Evolutionary conservation across 1,140 invertebrate genomes (phyloP), one percentile per base, ranked within the genome.

Genomic region (Drosophila ercepeae): DNA sequence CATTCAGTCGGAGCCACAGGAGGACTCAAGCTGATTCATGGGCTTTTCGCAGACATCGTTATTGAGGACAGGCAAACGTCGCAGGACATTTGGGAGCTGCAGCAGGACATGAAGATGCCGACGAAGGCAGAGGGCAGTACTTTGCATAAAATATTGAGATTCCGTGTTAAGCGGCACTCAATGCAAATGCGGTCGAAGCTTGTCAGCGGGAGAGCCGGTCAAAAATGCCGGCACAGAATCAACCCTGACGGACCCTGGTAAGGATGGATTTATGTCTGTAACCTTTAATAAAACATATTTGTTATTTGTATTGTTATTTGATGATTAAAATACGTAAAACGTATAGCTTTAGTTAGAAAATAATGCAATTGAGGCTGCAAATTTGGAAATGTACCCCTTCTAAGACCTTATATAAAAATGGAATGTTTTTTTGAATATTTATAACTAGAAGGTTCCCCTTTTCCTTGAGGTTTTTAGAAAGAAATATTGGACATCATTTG

Each of bases 131-230:
- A 49, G 70, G 70, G 16, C 50, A 65, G 29, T 64, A 57, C 78
- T 84, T 89, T 81, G 82, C 89, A 90, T 90, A 90, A 90, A 90
- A 89, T 90, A 90, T 90, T 84, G 89, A 82, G 78, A 90, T 84
- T 81, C 76, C 78, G 72, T 89, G 88, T 90, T 84, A 90, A 90
- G 79, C 89, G 89, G 65, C 67, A 84, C 82, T 90, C 84, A 90
- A 90, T 90, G 89, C 89, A 90, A 90, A 90, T 90, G 75, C 58
- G 59, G 59, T 75, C 57, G 42, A 59, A 75, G 64, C 53, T 70
- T 78, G 76, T 60, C 58, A 34, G 48, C 61, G 49, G 49, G 58
- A 32, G 50, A 42, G 34, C 32, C 27, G 46, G 39, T 46, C 36
- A 57, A 45, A 34, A 41, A 48, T 60, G 45, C 8, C 63, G 19